Evolutionary conservation across 1,140 invertebrate genomes (phyloP).

Genomic region (Scylla paramamosain): DNA sequence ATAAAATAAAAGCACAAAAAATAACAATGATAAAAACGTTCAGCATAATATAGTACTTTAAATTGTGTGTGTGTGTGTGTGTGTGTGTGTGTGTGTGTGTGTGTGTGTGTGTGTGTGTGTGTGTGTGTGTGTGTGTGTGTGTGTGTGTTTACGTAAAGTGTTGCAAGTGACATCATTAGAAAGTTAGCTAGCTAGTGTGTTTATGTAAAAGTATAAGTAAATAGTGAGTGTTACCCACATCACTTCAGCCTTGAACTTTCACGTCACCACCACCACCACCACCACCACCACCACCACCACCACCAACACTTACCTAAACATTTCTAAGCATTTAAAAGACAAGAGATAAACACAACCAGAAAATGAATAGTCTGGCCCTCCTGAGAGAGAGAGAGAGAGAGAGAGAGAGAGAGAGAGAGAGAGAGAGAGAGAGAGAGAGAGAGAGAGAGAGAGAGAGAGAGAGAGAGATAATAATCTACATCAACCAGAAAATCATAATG

Average conservation of each 20-base stretch:
- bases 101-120: constrained; percentile 34
- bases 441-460: neutral
- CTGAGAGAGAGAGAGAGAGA: neutral
- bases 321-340: neutral
- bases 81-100: constrained; percentile 47
- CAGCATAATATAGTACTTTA: neutral
- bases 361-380: neutral
- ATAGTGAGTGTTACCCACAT: neutral
- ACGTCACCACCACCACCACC: no score
- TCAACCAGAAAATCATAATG: neutral
- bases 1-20: neutral
- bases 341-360: neutral
- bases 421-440: neutral
- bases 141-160: neutral
- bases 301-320: neutral
- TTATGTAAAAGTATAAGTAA: neutral
- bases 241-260: neutral
- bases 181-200: no score
- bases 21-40: neutral
- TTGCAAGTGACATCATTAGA: no score
- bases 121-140: constrained; percentile 33
- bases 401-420: neutral
- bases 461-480: neutral
- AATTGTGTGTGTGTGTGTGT: constrained; percentile 38
- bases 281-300: neutral